phyloP scores from a whole-genome alignment of 1,140 invertebrate species.

The Argopecten irradians region DNA sequence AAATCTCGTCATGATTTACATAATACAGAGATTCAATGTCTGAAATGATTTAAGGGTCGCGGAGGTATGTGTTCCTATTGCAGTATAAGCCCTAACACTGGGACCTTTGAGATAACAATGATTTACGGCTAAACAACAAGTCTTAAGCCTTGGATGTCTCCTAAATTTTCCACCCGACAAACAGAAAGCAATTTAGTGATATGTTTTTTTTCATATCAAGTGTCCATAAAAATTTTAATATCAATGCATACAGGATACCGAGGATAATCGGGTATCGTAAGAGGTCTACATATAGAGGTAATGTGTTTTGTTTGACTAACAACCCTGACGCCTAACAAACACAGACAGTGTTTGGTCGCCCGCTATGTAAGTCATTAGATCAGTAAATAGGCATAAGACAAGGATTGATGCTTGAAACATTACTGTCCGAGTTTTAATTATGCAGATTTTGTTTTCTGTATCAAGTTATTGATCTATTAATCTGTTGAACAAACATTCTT shows the following conservation, averaged over 20 bases:
- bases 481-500: background rate
- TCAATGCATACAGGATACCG: background rate
- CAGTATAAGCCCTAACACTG: no score
- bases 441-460: background rate
- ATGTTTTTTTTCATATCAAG: slow-evolving; percentile 19
- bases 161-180: background rate
- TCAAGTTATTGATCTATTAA: background rate
- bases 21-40: background rate
- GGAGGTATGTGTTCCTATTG: background rate
- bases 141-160: slow-evolving; percentile 15
- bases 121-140: slow-evolving; percentile 1
- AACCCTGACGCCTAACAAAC: background rate
- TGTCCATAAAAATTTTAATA: slow-evolving; percentile 18
- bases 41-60: background rate
- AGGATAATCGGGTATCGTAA: background rate
- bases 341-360: background rate
- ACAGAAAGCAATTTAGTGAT: background rate
- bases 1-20: background rate
- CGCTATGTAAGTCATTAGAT: background rate
- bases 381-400: background rate
- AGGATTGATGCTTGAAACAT: background rate
- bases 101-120: background rate
- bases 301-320: background rate
- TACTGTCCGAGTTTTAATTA: background rate
- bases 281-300: background rate